A percentile compares a stretch with the other conserved stretches of the same genome.
Conservation (phyloP, 2,113 vertebrate species). For the Aplodontia rufa region DNA sequence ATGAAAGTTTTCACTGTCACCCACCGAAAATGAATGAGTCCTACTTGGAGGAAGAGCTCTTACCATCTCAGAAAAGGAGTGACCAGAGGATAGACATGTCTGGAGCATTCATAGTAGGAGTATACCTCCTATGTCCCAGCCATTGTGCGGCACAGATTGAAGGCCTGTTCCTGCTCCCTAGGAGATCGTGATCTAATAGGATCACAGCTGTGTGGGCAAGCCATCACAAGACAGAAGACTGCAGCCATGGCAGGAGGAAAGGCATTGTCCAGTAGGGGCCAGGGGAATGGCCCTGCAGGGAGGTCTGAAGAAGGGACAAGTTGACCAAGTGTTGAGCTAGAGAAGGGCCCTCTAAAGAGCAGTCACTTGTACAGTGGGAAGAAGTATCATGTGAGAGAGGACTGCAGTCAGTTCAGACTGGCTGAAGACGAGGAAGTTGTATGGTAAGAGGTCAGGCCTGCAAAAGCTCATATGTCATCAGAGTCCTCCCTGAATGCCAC, state of each 20-base stretch:
- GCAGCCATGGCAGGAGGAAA: not conserved
- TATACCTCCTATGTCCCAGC: not conserved
- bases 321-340: not conserved
- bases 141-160: not conserved
- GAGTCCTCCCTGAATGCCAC: not conserved
- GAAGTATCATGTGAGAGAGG: not conserved
- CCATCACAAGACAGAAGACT: not conserved
- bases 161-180: not conserved
- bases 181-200: not conserved
- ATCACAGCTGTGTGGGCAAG: not conserved
- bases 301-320: not conserved
- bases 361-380: not conserved
- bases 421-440: not conserved
- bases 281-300: not conserved
- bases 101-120: not conserved
- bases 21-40: not conserved
- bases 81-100: not conserved
- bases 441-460: not conserved
- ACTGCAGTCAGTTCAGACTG: not conserved
- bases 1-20: not conserved
- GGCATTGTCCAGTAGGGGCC: not conserved
- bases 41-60: not conserved
- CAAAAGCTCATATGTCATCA: rapidly evolving
- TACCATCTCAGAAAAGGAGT: not conserved
- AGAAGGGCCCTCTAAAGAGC: not conserved